Evolutionary conservation across 2,888 invertebrate genomes (phyloP), one percentile per base, ranked within the genome.

Genomic region (Germaria angustata): DNA sequence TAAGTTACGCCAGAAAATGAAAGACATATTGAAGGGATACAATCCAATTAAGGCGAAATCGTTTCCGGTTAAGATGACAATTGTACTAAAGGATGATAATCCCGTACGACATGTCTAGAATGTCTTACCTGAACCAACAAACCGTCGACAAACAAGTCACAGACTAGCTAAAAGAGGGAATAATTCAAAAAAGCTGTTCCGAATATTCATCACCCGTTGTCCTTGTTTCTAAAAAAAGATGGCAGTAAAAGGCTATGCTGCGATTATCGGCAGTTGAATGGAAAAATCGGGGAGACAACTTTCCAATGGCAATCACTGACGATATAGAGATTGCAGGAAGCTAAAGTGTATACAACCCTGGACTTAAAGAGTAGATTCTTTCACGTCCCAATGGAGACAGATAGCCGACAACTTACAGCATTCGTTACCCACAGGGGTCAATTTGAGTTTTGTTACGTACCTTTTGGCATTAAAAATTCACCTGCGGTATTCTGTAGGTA

Each of bases 101-200:
- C 88, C 88, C 0, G 85, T 88, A 0, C 84, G 79, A 11, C 80
- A 85, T n/a, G 0, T 65, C 88, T 53, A 76, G 88, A 53, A 79
- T 88, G 46, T 78, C 87, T 0, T 75, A 65, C 0, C 9, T 44
- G 3, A 87, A 89, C 41, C 86, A 68, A n/a, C 22, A 39, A 3
- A 41, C 32, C 4, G 66, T 80, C 8, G 73, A 80, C 36, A 2
- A 36, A 13, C 69, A 81, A 15, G 57, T 80, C 2, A 11, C 17
- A 7, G 57, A 73, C 49, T 80, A 66, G 73, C 8, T 80, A n/a
- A 15, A 28, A 46, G 39, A 57, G 2, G 65, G 72, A 5, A 55
- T 66, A n/a, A 20, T 78, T 0, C 51, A 24, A n/a, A 17, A 20
- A 3, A 66, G 44, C 39, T n/a, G 17, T 15, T 75, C 66, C 5